A percentile compares a stretch with the other conserved stretches of the same genome.
phyloP scores from a whole-genome alignment of 2,888 invertebrate genomes.

The Cosmia trapezina region DNA sequence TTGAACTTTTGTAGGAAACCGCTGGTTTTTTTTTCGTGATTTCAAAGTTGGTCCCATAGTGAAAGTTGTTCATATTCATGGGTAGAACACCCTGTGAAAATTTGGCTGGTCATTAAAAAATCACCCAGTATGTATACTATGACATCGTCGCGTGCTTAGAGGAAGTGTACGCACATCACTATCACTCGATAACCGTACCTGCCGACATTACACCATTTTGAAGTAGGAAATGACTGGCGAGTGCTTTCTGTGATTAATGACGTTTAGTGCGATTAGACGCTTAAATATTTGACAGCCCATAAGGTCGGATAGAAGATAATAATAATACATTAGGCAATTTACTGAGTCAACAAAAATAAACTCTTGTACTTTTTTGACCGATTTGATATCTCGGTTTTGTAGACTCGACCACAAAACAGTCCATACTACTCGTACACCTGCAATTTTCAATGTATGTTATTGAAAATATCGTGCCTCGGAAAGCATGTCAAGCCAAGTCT shows the following conservation, averaged over 20 bases:
- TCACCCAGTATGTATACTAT: too few species aligned
- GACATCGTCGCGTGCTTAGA: not conserved
- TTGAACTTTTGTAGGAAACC: too few species aligned
- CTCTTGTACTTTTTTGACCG: not conserved
- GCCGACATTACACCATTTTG: conserved; percentile 60
- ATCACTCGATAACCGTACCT: conserved; percentile 41
- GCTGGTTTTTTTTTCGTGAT: too few species aligned
- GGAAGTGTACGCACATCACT: conserved; percentile 49
- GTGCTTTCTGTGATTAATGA: conserved; percentile 71
- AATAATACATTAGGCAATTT: conserved; percentile 34
- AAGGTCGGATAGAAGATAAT: conserved; percentile 30
- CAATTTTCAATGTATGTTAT: not conserved
- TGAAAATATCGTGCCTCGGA: not conserved
- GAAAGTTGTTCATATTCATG: too few species aligned
- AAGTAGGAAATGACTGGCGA: conserved; percentile 73
- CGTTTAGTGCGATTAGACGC: conserved; percentile 51
- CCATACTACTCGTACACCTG: too few species aligned
- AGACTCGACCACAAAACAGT: not conserved
- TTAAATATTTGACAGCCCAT: conserved; percentile 53
- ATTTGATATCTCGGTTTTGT: not conserved
- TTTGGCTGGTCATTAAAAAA: too few species aligned
- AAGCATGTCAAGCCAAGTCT: not conserved
- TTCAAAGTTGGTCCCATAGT: too few species aligned
- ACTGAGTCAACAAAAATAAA: conserved; percentile 34
- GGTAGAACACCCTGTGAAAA: too few species aligned